Base-by-base conservation (phyloP, 2,888 invertebrate genomes). In the Plebejus argus region DNA sequence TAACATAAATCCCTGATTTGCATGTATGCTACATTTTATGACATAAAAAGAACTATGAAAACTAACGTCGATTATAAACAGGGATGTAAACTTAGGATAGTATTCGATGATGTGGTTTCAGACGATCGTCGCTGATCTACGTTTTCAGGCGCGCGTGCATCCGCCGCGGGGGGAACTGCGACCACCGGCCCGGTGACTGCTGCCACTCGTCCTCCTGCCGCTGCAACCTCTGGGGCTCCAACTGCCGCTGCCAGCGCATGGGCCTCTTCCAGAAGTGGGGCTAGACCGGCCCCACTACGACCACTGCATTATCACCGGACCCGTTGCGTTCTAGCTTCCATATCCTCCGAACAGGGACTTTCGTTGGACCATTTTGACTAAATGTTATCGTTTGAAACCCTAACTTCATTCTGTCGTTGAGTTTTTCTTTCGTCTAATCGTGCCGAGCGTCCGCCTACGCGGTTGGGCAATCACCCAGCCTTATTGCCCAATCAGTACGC, bases 191-290 rank as follows among this genome's bases (percentile, higher is more conserved):
- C 15, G 96, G 96, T 81, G 97, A 97, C 90, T 98, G 98, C 95
- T 98, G 98, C 95, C 96, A 96, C 94, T 97, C 96, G 84, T 97
- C 97, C 81, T 96, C 97, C 81, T 98, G 98, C 92, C 95, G 98
- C 81, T 98, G 98, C 95, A 98, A 98, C 91, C 95, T 98, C 76
- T 98, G 97, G 97, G 97, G 98, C 79, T 96, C 97, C 88, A 98
- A 98, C 94, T 98, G 98, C 91, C 95, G 97, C 85, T 98, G 98
- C 91, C 97, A 98, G 91, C 96, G 98, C 84, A 96, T 97, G 96
- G 97, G 98, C 80, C 95, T 98, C 87, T 98, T 98, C 95, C 97
- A 97, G 89, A 97, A 97, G 93, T 97, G 97, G 97, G 97, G 97
- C 89, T 96, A 94, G 87, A 81, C 75, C 87, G 82, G 84, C 88